phyloP scores from a whole-genome alignment of 2,113 vertebrate genomes.

The Embiotoca jacksoni region DNA sequence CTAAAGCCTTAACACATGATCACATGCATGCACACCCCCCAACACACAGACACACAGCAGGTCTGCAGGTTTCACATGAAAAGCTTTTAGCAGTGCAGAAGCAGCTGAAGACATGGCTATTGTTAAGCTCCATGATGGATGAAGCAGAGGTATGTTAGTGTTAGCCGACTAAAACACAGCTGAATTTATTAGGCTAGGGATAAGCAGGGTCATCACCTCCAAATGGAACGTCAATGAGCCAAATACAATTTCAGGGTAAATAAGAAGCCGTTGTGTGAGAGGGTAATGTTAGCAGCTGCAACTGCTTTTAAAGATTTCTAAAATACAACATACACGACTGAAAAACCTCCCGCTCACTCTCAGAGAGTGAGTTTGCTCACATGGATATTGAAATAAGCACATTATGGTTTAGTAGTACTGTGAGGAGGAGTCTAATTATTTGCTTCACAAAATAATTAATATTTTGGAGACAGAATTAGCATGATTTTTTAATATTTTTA shows the following conservation, averaged over 20 bases:
- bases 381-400: too few species aligned
- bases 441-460: too few species aligned
- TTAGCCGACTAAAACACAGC: slow-evolving; percentile 87
- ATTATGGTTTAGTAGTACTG: too few species aligned
- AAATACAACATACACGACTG: neutral
- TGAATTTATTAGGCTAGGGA: slow-evolving; percentile 90
- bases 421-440: too few species aligned
- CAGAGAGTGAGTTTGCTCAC: too few species aligned
- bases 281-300: slow-evolving; percentile 84
- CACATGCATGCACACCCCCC: neutral
- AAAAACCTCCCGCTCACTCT: too few species aligned
- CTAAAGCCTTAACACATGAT: slow-evolving; percentile 17
- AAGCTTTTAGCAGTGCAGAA: slow-evolving; percentile 87
- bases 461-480: too few species aligned
- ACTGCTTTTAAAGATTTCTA: neutral
- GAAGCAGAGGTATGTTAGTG: slow-evolving; percentile 90
- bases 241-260: slow-evolving; percentile 90
- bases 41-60: slow-evolving; percentile 33
- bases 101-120: slow-evolving; percentile 84
- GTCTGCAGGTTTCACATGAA: slow-evolving; percentile 83
- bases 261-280: slow-evolving; percentile 90
- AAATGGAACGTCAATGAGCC: slow-evolving; percentile 91
- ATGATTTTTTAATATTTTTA: too few species aligned
- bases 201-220: slow-evolving; percentile 89
- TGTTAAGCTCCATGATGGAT: slow-evolving; percentile 89